Evolutionary conservation across 2,797 vertebrate species (phyloP).

Genomic region (Mustela erminea): DNA sequence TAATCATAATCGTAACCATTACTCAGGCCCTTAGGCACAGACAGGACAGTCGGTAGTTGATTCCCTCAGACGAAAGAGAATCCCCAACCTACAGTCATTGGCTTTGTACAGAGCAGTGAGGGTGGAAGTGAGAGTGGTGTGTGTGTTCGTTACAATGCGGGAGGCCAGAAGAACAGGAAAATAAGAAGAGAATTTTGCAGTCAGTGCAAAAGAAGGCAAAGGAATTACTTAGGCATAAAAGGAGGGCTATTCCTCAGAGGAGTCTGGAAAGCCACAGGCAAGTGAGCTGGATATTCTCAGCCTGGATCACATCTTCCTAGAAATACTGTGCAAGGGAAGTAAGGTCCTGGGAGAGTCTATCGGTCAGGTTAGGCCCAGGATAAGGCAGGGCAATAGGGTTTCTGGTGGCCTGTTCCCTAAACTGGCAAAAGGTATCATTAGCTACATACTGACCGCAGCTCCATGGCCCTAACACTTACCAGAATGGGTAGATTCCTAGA

Average conservation of each 20-base stretch:
- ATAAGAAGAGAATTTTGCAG: conserved; percentile 43
- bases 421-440: neutral
- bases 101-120: neutral
- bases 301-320: neutral
- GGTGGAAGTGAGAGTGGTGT: neutral
- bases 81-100: neutral
- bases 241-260: neutral
- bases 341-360: neutral
- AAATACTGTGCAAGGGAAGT: neutral
- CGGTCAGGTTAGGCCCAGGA: neutral
- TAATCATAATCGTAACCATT: neutral
- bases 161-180: neutral
- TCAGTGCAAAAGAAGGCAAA: conserved; percentile 20
- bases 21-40: neutral
- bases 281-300: neutral
- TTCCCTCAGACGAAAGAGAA: neutral
- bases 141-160: neutral
- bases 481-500: conserved; percentile 95
- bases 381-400: neutral
- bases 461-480: conserved; percentile 90
- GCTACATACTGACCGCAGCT: neutral
- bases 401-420: neutral
- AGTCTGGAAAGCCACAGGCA: conserved; percentile 20
- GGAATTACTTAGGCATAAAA: conserved; percentile 21
- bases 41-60: neutral